Percentiles rank a stretch among this genome's conserved stretches.
Conservation (phyloP, 1,140 invertebrate genomes). For the Trichonephila clavata region DNA sequence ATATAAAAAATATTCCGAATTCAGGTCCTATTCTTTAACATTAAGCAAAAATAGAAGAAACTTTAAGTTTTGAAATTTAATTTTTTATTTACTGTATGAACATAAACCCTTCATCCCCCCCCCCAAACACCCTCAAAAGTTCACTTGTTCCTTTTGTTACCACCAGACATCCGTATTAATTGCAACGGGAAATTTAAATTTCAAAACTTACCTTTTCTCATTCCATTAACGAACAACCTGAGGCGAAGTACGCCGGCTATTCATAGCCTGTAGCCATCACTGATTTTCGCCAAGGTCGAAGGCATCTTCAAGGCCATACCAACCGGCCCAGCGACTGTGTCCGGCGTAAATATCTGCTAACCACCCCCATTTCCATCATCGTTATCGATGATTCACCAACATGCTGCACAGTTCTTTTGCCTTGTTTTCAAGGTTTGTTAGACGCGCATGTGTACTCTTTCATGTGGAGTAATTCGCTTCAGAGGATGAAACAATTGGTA, state of each 20-base stretch:
- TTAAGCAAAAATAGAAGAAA: too few relatives aligned
- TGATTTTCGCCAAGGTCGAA: conserved; percentile 62
- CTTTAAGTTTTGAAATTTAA: too few relatives aligned
- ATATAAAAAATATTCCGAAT: too few relatives aligned
- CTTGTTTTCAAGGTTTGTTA: conserved; percentile 48
- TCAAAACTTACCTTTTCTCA: conserved; percentile 9
- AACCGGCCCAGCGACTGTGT: conserved; percentile 10
- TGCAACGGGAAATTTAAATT: background rate
- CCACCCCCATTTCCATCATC: conserved; percentile 9
- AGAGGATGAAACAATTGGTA: background rate
- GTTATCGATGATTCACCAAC: conserved; percentile 36
- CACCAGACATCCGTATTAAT: background rate
- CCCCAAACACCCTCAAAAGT: too few relatives aligned
- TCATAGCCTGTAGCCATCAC: background rate
- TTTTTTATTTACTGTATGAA: too few relatives aligned
- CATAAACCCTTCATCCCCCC: too few relatives aligned
- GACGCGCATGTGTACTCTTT: background rate
- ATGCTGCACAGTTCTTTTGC: background rate
- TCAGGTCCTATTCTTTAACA: too few relatives aligned
- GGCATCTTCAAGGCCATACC: conserved; percentile 55
- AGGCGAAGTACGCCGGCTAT: background rate
- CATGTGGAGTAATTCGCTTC: background rate
- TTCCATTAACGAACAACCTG: background rate
- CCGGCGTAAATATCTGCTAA: background rate
- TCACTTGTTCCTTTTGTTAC: too few relatives aligned